Evolutionary conservation across 2,797 vertebrate species (phyloP).

Genomic region (Pangasius djambal): DNA sequence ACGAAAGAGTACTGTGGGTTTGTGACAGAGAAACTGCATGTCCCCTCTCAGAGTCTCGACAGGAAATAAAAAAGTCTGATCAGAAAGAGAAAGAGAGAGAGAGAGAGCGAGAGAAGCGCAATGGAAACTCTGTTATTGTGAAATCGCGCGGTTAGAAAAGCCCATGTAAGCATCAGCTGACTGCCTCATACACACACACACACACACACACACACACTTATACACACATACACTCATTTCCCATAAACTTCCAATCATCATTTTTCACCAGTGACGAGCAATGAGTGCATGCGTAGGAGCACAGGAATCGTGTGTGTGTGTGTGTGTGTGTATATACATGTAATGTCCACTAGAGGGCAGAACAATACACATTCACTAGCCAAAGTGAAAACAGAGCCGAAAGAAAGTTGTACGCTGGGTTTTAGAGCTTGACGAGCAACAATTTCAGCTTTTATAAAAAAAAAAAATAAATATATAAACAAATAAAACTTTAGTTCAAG

Average conservation of each 20-base stretch:
- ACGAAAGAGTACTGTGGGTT: constrained; percentile 31
- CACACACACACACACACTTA: background rate
- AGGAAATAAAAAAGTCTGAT: constrained; percentile 21
- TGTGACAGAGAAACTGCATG: background rate
- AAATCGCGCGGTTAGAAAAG: constrained; percentile 48
- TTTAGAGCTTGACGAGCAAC: background rate
- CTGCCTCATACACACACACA: background rate
- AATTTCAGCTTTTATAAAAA: background rate
- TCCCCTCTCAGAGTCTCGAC: constrained; percentile 3
- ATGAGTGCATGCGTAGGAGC: background rate
- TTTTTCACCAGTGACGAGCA: constrained; percentile 13
- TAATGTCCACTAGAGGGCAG: constrained; percentile 69
- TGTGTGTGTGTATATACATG: background rate
- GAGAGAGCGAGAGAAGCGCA: constrained; percentile 8
- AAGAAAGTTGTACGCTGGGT: no score
- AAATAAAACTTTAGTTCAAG: background rate
- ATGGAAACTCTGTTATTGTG: constrained; percentile 57
- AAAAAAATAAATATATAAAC: background rate
- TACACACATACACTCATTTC: constrained; percentile 1
- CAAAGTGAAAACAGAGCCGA: background rate
- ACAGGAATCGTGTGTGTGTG: background rate
- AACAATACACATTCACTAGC: constrained; percentile 36
- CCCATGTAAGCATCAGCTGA: constrained; percentile 45
- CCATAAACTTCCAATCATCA: constrained; percentile 27
- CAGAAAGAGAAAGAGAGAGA: constrained; percentile 1